phyloP scores from a whole-genome alignment of 2,888 invertebrate species.

The Drosophila nigricruria region DNA sequence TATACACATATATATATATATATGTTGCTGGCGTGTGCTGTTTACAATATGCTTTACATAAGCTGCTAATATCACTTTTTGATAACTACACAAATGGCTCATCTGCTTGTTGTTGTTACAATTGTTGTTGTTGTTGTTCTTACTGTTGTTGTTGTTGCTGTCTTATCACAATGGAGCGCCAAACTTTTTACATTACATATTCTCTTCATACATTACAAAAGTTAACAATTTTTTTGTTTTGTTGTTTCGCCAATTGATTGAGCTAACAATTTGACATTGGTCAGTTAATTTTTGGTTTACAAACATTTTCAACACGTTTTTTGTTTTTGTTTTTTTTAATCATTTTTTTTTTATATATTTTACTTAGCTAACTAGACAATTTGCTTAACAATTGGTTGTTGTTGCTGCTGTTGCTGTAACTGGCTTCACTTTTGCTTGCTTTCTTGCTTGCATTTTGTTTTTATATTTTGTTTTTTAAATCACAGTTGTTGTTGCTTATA shows the following conservation, averaged over 20 bases:
- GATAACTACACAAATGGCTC: slow-evolving; percentile 73
- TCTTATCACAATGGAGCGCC: slow-evolving; percentile 75
- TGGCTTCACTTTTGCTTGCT: slow-evolving; percentile 48
- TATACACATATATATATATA: slow-evolving; percentile 12
- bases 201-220: slow-evolving; percentile 72
- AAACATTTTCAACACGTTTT: slow-evolving; percentile 58
- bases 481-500: slow-evolving; percentile 81
- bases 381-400: slow-evolving; percentile 71
- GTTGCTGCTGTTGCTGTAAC: slow-evolving; percentile 48
- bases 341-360: slow-evolving; percentile 43
- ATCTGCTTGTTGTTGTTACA: slow-evolving; percentile 49
- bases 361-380: slow-evolving; percentile 80
- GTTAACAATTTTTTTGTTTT: slow-evolving; percentile 69
- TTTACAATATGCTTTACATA: slow-evolving; percentile 51
- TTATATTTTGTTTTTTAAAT: slow-evolving; percentile 42
- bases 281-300: slow-evolving; percentile 54
- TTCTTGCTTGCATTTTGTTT: slow-evolving; percentile 52
- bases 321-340: slow-evolving; percentile 13
- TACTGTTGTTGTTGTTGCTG: slow-evolving; percentile 47
- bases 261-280: slow-evolving; percentile 76
- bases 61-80: slow-evolving; percentile 78
- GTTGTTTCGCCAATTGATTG: slow-evolving; percentile 53
- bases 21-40: slow-evolving; percentile 32
- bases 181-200: slow-evolving; percentile 49
- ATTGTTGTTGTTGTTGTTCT: no score